Evolutionary conservation across 2,797 vertebrate genomes (phyloP), one percentile per base, ranked within the genome.

Genomic region (Hyperoplus immaculatus): DNA sequence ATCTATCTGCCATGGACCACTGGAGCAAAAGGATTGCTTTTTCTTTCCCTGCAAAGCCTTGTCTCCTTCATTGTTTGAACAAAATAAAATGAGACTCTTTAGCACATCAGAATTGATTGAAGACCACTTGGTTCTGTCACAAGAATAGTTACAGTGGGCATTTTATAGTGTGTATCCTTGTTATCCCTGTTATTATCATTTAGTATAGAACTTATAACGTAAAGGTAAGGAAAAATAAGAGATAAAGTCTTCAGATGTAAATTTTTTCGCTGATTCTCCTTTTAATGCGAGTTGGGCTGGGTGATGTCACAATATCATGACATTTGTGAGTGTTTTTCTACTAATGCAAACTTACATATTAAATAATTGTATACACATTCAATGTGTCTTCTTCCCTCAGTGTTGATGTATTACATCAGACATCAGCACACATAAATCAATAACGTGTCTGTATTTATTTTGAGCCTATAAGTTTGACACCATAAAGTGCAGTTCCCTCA

Each of bases 1-100:
- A 95, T 97, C 96, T 95, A 95, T 96, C 96, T 96, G 94, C 94
- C 92, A 87, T 88, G 92, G 93, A 94, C 94, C 93, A 95, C 91
- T 94, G 95, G 92, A 95, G 96, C 96, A 95, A 92, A 93, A 89
- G 91, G 92, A 92, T 92, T 93, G 91, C 84, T 91, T 93, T 89
- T 88, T 84, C 81, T 87, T 82, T 77, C 74, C 66, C 79, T 43
- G 58, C 42, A 50, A 77, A 77, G 54, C 67, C 60, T 42, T 49
- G 84, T 88, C 71, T 72, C 72, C 57, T 82, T 78, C 72, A 50
- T 77, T 90, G 86, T 92, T 78, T 72, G 66, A 42, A 54, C 56
- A 61, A 78, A 84, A 87, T 80, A 88, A 86, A 86, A 88, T 29
- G 57, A 75, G 73, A 75, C 84, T 89, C 84, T 88, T 87, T 86